phyloP scores from a whole-genome alignment of 2,113 vertebrate species.

The Phalacrocorax carbo region DNA sequence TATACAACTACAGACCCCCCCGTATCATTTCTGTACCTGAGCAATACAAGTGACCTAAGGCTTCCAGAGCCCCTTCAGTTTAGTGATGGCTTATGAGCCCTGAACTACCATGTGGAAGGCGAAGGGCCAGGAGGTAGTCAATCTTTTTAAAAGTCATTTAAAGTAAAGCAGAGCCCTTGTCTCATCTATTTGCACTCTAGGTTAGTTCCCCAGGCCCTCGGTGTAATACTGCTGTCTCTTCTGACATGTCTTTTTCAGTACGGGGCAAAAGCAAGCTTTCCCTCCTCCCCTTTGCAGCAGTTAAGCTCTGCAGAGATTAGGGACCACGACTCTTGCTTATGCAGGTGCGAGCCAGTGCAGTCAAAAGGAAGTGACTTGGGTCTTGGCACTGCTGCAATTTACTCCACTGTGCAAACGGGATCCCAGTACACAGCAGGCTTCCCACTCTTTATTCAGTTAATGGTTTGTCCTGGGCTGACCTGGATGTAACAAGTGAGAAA shows the following conservation, averaged over 20 bases:
- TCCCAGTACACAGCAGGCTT: background rate
- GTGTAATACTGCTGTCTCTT: background rate
- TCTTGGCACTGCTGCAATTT: background rate
- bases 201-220: background rate
- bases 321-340: background rate
- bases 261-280: background rate
- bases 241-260: background rate
- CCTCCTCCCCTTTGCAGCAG: background rate
- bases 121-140: background rate
- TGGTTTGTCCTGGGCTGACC: slow-evolving; percentile 57
- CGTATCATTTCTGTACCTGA: fast-evolving
- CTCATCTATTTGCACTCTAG: background rate
- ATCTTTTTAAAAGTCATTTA: background rate
- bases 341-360: slow-evolving; percentile 1
- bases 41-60: background rate
- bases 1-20: background rate
- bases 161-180: background rate
- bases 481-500: slow-evolving; percentile 46
- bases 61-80: background rate
- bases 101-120: background rate
- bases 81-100: background rate
- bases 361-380: background rate
- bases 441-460: background rate
- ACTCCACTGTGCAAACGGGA: background rate
- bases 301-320: background rate